These are phyloP conservation scores for Parotocinclus haroldoi DNA, from an alignment of 2,797 vertebrate genomes.

Conservation along the genomic window DNA sequence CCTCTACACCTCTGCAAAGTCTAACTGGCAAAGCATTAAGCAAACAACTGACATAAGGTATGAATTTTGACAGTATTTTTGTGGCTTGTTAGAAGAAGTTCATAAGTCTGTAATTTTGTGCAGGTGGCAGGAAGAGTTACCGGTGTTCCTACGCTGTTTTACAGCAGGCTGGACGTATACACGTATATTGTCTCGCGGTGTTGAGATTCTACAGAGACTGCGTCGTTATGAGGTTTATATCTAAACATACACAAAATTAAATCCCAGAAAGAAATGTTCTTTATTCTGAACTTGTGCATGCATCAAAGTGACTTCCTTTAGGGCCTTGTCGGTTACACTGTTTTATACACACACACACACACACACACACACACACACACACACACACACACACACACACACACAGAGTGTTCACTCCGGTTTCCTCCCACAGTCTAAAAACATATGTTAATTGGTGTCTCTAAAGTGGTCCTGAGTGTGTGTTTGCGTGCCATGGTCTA, in stretches of 20 bases:
- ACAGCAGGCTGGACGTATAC: conserved; percentile 90
- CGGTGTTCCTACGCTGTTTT: conserved; percentile 85
- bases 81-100: neutral
- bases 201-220: conserved; percentile 90
- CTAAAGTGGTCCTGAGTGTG: no score
- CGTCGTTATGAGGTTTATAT: conserved; percentile 80
- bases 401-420: no score
- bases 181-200: conserved; percentile 81
- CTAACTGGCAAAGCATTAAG: conserved; percentile 74
- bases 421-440: no score
- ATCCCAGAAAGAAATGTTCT: no score
- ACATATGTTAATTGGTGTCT: no score
- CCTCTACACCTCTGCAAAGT: conserved; percentile 74
- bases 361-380: no score
- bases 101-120: conserved; percentile 14
- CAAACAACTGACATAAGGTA: conserved; percentile 79
- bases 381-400: no score
- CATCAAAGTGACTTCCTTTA: no score
- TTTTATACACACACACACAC: no score
- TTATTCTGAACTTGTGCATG: no score
- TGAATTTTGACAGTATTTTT: conserved; percentile 6
- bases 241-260: neutral
- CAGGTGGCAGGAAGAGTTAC: conserved; percentile 79
- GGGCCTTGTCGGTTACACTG: no score
- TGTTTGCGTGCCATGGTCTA: no score